These are phyloP conservation scores for Monochamus saltuarius DNA, from an alignment of 1,140 invertebrate genomes.

Conservation along the genomic window DNA sequence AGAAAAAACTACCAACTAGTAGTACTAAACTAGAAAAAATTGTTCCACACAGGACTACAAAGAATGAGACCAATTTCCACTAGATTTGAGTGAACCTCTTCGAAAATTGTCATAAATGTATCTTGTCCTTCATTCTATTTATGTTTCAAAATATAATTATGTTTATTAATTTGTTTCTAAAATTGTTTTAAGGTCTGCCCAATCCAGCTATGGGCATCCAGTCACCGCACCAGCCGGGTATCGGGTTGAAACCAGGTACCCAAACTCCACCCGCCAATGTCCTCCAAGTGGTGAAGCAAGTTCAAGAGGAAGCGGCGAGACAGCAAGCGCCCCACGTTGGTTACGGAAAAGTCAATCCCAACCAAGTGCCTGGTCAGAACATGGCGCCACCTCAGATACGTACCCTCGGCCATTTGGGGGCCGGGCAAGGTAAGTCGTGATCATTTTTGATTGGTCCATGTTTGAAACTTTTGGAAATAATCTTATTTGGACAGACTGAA, in stretches of 20 bases:
- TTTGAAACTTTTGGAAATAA: too few relatives aligned
- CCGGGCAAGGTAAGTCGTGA: constrained; percentile 45
- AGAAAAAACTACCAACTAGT: too few relatives aligned
- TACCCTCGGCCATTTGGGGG: constrained; percentile 48
- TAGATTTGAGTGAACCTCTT: too few relatives aligned
- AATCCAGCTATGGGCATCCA: constrained; percentile 49
- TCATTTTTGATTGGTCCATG: too few relatives aligned
- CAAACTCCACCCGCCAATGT: constrained; percentile 81
- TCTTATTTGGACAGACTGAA: too few relatives aligned
- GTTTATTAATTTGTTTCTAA: too few relatives aligned
- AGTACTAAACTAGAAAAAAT: too few relatives aligned
- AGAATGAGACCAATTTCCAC: too few relatives aligned
- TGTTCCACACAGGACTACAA: too few relatives aligned
- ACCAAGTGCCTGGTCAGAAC: constrained; percentile 56
- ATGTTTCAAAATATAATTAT: too few relatives aligned
- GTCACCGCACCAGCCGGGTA: constrained; percentile 61
- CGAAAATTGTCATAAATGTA: too few relatives aligned
- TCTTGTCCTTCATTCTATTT: too few relatives aligned
- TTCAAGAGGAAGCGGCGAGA: constrained; percentile 87
- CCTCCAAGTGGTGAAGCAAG: constrained; percentile 84
- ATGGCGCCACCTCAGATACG: constrained; percentile 71
- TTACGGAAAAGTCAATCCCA: constrained; percentile 71
- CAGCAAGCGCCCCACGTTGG: constrained; percentile 73
- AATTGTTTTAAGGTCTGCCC: constrained; percentile 27
- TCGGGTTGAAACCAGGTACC: constrained; percentile 69